Evolutionary conservation across 2,797 vertebrate genomes (phyloP), one percentile per base, ranked within the genome.

Genomic region (Artibeus jamaicensis): DNA sequence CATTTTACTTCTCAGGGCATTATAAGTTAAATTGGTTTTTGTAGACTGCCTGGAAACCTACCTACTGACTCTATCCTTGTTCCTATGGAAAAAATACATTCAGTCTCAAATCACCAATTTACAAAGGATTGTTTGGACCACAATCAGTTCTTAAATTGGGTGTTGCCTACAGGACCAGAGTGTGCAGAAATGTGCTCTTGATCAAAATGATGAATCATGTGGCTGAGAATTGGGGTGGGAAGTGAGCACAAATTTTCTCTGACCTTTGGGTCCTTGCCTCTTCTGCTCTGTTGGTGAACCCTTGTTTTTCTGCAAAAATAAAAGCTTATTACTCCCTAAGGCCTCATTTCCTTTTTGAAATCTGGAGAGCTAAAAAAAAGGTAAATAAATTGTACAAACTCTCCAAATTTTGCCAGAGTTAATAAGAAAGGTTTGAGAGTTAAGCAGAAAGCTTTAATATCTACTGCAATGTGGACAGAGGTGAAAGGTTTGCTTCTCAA

Each of bases 301-400:
- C 93, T 96, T 91, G 91, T 97, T 97, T 94, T 89, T 84, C 96
- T 96, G 96, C 96, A 95, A 91, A 85, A 85, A 97, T 92, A 98
- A 97, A 83, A 82, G 34, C 74, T 94, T 71, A 96, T 97, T 97
- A 97, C 92, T 97, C 94, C 46, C 84, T 93, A 86, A 97, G 96
- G 97, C 96, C 97, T 97, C 97, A 97, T 93, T 96, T 98, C 94
- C 57, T 81, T 97, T 98, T 97, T 98, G 97, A 97, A 97, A 98
- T 97, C 97, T 92, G 95, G 93, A 97, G 98, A 88, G 91, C 96
- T 97, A 94, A 96, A 97, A 85, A 95, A 82, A 88, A 77, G 83
- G 77, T 42, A 94, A 94, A 78, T 95, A 95, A 86, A 76, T 89
- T 95, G 32, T 48, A 94, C 53, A 79, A 79, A 86, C 10, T 87